Evolutionary conservation across 2,888 invertebrate species (phyloP).

Genomic region (Limulus polyphemus): DNA sequence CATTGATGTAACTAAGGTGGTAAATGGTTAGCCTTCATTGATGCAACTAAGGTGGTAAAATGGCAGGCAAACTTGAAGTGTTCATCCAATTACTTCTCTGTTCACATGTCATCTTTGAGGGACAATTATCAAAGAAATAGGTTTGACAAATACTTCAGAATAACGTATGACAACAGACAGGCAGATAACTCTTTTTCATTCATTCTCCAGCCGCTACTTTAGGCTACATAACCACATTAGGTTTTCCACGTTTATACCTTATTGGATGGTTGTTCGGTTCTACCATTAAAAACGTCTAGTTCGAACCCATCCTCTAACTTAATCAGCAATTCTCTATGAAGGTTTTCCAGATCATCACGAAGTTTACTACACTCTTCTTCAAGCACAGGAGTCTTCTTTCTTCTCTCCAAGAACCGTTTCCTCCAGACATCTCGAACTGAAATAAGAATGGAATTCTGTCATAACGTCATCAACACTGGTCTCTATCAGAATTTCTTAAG

Average conservation of each 20-base stretch:
- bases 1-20: no score
- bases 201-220: no score
- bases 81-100: no score
- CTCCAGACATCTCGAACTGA: conserved; percentile 39
- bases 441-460: conserved; percentile 1
- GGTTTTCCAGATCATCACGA: conserved; percentile 34
- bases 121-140: no score
- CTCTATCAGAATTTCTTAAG: background rate
- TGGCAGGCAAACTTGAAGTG: no score
- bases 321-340: conserved; percentile 35
- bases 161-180: no score
- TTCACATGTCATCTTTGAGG: no score
- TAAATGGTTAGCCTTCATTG: no score
- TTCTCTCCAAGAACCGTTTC: conserved; percentile 39
- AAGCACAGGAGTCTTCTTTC: conserved; percentile 37
- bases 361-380: conserved; percentile 37
- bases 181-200: no score
- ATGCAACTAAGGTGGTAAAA: no score
- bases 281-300: conserved; percentile 22
- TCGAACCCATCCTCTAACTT: conserved; percentile 29
- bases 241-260: conserved; percentile 14
- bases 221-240: background rate
- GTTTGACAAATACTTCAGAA: no score
- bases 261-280: conserved; percentile 22
- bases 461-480: background rate